Evolutionary conservation across 2,888 invertebrate species (phyloP).

Genomic region (Eupithecia centaureata): DNA sequence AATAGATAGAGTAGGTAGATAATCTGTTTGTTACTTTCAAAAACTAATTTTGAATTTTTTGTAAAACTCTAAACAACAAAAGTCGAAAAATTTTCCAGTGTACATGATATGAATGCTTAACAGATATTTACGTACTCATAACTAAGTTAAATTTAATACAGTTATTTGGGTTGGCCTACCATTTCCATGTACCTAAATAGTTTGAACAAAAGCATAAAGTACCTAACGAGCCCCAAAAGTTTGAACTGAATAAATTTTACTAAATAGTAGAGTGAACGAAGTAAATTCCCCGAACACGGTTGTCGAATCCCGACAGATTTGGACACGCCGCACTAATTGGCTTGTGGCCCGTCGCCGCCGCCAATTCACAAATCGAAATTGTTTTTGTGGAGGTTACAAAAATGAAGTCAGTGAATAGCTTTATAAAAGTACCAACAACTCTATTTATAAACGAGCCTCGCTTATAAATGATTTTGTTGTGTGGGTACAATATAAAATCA

Average conservation of each 20-base stretch:
- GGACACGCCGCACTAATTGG: slow-evolving; percentile 69
- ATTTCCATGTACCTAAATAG: background rate
- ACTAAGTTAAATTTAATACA: no score
- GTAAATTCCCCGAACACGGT: slow-evolving; percentile 54
- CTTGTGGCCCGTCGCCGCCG: slow-evolving; percentile 56
- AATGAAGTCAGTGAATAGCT: slow-evolving; percentile 6
- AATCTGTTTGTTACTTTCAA: no score
- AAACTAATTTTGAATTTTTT: no score
- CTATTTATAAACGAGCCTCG: background rate
- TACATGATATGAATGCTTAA: no score
- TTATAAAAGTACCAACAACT: background rate
- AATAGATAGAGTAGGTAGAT: no score
- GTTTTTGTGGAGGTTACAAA: slow-evolving; percentile 35
- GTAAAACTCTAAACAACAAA: no score
- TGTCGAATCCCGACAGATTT: slow-evolving; percentile 60
- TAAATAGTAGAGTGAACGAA: slow-evolving; percentile 46
- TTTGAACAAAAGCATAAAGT: background rate
- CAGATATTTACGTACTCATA: no score
- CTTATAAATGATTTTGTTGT: no score
- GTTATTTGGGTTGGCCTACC: background rate
- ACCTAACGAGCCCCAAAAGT: background rate
- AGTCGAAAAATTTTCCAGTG: no score
- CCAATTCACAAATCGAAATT: slow-evolving; percentile 51
- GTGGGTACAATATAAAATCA: no score
- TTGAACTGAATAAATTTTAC: slow-evolving; percentile 22